Conservation (phyloP, 2,888 invertebrate species). For the Blastobasis adustella region DNA sequence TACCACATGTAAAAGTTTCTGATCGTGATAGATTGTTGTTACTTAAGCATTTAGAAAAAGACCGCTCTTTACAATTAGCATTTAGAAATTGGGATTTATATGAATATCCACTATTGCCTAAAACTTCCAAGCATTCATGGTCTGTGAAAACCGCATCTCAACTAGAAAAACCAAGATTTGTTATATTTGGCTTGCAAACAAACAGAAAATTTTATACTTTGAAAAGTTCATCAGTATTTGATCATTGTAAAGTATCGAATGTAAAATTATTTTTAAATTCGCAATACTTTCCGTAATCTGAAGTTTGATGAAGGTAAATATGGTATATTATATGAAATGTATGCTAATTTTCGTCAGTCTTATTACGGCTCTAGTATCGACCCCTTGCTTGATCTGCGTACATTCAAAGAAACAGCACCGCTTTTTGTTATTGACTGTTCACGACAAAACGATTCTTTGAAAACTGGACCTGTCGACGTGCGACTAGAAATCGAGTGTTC, state of each 20-base stretch:
- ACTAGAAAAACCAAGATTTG: conserved; percentile 35
- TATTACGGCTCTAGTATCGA: too few relatives aligned
- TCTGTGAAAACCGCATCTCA: conserved; percentile 26
- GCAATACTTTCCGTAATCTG: conserved; percentile 20
- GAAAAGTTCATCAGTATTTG: conserved; percentile 10
- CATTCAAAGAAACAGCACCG: conserved; percentile 18
- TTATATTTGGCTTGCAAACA: conserved; percentile 25
- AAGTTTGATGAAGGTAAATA: conserved; percentile 19
- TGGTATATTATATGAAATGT: too few relatives aligned
- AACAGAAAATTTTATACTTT: conserved; percentile 25
- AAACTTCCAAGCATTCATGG: conserved; percentile 28
- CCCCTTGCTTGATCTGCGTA: conserved; percentile 13
- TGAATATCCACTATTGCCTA: conserved; percentile 33
- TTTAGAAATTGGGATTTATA: conserved; percentile 41
- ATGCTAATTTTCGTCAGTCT: too few relatives aligned
- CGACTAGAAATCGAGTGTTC: conserved; percentile 24
- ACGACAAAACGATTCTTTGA: conserved; percentile 19
- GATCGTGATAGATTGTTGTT: too few relatives aligned
- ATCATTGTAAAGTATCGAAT: conserved; percentile 14
- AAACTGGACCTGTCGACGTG: conserved; percentile 21
- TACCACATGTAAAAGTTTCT: too few relatives aligned
- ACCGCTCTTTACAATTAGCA: conserved; percentile 23
- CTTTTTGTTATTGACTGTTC: conserved; percentile 22
- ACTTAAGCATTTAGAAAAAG: conserved; percentile 21
- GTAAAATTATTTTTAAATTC: conserved; percentile 17